Base-by-base conservation (phyloP, 2,888 invertebrate genomes). In the Drosophila borealis region DNA sequence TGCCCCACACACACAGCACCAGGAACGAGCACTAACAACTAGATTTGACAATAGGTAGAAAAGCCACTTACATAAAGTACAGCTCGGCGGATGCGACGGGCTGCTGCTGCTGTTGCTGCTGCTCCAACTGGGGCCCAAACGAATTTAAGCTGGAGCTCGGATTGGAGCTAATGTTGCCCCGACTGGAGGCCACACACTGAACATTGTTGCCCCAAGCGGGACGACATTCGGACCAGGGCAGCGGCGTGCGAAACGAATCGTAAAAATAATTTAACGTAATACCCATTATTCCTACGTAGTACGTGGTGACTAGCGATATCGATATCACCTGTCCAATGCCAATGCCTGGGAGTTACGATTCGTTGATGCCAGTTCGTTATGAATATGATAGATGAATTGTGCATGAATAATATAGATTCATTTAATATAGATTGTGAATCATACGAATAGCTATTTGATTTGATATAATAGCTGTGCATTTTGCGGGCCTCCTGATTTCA, bases 261-360 rank as follows among this genome's bases (percentile, higher is more conserved):
- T 94, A 90, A 67, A 95, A 92, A 89, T 95, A 96, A 80, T 93
- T 94, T 3, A 95, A 80, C 3, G 94, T 94, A 59, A 95, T 91
- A 9, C 94, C 95, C 95, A 95, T 95, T 61, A 95, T 90, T 21
- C 94, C 94, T 66, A 95, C 94, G 91, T 95, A 96, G 86, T 95
- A 96, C 21, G 95, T 94, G 46, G 94, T 93, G 2, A 95, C 94
- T 56, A 93, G 92, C 42, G 93, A 92, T 37, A 93, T 93, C 1
- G 94, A 93, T 6, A 94, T 75, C 29, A 94, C 91, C 81, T 94
- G 94, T 1, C 94, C 94, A 78, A 93, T 93, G 45, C 94, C 94
- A 64, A 94, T 91, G 73, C 94, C 94, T 94, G 65, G 21, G 49
- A 56, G 45, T 57, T 13, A 42, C 34, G 51, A 53, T 41, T 51